These are phyloP conservation scores for Ectropis crepuscularia DNA, from an alignment of 2,888 invertebrate species.

Conservation along the genomic window DNA sequence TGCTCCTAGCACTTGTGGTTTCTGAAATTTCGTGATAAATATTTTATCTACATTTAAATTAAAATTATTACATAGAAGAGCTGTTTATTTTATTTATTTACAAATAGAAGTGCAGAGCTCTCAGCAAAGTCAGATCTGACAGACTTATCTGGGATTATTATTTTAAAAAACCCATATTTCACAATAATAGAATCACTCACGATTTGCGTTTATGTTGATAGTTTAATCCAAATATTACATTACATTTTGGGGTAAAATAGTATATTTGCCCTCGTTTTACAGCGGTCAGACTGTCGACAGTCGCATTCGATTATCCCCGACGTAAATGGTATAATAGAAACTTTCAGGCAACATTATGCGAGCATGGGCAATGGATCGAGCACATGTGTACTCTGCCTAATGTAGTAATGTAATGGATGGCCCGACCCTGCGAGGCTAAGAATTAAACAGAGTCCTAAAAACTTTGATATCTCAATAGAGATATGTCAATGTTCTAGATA, in stretches of 20 bases:
- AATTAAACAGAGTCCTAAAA: slow-evolving; percentile 13
- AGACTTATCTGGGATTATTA: no score
- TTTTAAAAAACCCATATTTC: no score
- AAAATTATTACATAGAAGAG: no score
- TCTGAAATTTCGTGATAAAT: no score
- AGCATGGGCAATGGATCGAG: slow-evolving; percentile 15
- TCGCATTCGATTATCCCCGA: slow-evolving; percentile 13
- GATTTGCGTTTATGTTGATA: not conserved
- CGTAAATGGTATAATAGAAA: slow-evolving; percentile 14
- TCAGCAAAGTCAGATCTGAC: no score
- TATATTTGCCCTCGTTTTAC: not conserved
- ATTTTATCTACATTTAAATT: no score
- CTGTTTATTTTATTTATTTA: no score
- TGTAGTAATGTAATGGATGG: slow-evolving; percentile 22
- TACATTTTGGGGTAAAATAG: not conserved
- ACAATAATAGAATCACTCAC: not conserved
- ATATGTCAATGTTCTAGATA: no score
- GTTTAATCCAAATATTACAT: not conserved
- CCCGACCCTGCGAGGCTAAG: slow-evolving; percentile 11
- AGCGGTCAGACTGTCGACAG: slow-evolving; percentile 12
- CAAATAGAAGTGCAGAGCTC: no score
- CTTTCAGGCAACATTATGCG: slow-evolving; percentile 14
- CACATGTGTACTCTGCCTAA: slow-evolving; percentile 23
- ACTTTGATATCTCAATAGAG: no score
- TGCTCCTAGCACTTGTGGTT: no score